A percentile compares a stretch with the other conserved stretches of the same genome.
phyloP scores from a whole-genome alignment of 2,113 vertebrate genomes.

The Arizona elegans region DNA sequence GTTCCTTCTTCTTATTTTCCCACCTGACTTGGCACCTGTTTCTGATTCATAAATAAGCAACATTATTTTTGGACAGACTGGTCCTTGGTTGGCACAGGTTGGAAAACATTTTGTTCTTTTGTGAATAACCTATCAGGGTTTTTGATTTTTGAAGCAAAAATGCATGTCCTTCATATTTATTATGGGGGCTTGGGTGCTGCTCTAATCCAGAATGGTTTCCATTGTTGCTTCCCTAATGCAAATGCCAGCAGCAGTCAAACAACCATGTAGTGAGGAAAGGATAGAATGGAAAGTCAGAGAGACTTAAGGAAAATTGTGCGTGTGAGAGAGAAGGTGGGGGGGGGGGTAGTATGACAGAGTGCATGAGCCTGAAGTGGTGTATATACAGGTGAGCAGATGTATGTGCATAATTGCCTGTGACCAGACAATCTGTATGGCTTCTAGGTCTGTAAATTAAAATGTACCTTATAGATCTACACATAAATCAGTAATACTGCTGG shows the following conservation, averaged over 20 bases:
- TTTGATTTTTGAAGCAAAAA: constrained; percentile 16
- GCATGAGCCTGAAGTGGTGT: background rate
- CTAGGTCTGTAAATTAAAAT: background rate
- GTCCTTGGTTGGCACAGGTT: constrained; percentile 41
- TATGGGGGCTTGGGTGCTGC: background rate
- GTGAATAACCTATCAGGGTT: constrained; percentile 13
- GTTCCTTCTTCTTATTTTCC: constrained; percentile 46
- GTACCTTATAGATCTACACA: background rate
- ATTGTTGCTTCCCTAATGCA: background rate
- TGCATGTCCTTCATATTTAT: background rate
- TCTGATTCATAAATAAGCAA: constrained; percentile 43
- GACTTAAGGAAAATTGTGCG: background rate
- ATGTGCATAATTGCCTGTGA: background rate
- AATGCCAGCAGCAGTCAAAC: background rate
- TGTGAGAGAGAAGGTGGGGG: background rate
- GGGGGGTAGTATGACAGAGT: background rate
- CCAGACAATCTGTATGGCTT: background rate
- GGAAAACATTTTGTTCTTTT: constrained; percentile 53
- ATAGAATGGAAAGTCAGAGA: background rate
- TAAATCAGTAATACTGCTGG: background rate
- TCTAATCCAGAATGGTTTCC: background rate
- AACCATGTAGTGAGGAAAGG: background rate
- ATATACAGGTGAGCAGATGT: background rate
- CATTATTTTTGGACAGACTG: constrained; percentile 21
- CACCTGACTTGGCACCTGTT: constrained; percentile 55